These are phyloP conservation scores for Trogon surrucura DNA, from an alignment of 2,113 vertebrate species.

Conservation along the genomic window DNA sequence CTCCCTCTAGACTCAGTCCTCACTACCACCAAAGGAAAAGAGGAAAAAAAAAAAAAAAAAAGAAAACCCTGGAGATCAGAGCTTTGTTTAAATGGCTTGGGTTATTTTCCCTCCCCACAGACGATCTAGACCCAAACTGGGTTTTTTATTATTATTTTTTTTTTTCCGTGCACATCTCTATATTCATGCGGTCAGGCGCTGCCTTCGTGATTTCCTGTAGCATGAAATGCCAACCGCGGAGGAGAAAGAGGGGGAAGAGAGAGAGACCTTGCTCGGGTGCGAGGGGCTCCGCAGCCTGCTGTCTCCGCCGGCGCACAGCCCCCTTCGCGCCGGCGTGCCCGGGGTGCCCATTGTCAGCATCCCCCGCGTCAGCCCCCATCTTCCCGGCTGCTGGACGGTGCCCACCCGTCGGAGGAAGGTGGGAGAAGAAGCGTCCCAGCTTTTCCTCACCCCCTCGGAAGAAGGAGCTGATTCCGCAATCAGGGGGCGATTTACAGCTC, in stretches of 20 bases:
- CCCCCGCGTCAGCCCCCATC: not conserved
- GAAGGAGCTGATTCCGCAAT: not conserved
- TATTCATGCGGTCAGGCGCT: conserved; percentile 36
- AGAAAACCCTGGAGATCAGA: conserved; percentile 53
- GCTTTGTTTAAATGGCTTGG: conserved; percentile 33
- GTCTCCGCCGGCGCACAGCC: fast-evolving
- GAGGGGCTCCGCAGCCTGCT: not conserved
- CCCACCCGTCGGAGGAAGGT: not conserved
- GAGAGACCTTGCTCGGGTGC: not conserved
- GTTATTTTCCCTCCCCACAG: conserved; percentile 35
- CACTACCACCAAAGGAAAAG: not conserved
- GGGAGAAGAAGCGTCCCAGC: not conserved
- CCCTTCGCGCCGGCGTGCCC: not conserved
- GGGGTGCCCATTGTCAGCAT: not conserved
- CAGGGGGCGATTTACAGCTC: not conserved
- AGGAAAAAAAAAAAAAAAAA: not conserved
- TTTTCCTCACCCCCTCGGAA: not conserved
- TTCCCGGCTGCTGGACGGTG: not conserved
- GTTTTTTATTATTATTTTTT: not conserved
- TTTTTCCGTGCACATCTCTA: conserved; percentile 13
- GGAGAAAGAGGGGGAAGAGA: not conserved
- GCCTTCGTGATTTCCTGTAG: not conserved
- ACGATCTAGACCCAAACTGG: conserved; percentile 47
- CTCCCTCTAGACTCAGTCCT: not conserved
- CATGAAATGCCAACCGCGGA: not conserved